Conservation (phyloP, 2,888 invertebrate species). For the Melieria crassipennis region DNA sequence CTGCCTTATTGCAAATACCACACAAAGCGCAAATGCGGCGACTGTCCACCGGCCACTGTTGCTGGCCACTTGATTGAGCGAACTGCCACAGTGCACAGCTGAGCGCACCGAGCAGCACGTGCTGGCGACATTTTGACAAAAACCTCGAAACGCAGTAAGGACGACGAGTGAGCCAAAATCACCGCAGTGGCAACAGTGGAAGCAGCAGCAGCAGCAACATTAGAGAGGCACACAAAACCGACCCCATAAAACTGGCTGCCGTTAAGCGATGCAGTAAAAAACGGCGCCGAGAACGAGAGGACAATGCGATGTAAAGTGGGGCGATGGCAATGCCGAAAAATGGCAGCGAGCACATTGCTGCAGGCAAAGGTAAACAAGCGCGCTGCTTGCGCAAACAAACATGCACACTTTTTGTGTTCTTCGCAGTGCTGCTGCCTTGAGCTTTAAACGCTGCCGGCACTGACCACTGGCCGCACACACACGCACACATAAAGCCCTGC, state of each 20-base stretch:
- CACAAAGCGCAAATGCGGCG: too few relatives aligned
- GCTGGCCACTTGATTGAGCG: constrained; percentile 53
- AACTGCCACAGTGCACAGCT: constrained; percentile 46
- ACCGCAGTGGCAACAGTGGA: not conserved
- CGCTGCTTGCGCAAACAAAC: too few relatives aligned
- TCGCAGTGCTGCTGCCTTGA: too few relatives aligned
- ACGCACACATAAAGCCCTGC: not conserved
- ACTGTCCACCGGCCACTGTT: not conserved
- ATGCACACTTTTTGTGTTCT: too few relatives aligned
- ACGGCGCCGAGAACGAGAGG: constrained; percentile 9
- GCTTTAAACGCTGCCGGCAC: too few relatives aligned
- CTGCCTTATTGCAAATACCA: not conserved
- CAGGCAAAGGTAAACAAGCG: too few relatives aligned
- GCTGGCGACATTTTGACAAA: constrained; percentile 52
- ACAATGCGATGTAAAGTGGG: not conserved
- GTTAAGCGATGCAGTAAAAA: not conserved
- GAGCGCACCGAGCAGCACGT: constrained; percentile 49
- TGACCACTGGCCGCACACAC: too few relatives aligned
- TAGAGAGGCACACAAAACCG: too few relatives aligned
- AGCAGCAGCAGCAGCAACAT: not conserved
- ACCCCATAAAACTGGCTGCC: too few relatives aligned
- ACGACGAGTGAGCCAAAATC: too few relatives aligned
- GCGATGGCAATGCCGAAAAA: too few relatives aligned
- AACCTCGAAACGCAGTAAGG: constrained; percentile 1
- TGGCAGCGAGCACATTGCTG: too few relatives aligned